Evolutionary conservation across 2,888 invertebrate species (phyloP).

Genomic region (Epistrophe eligans): DNA sequence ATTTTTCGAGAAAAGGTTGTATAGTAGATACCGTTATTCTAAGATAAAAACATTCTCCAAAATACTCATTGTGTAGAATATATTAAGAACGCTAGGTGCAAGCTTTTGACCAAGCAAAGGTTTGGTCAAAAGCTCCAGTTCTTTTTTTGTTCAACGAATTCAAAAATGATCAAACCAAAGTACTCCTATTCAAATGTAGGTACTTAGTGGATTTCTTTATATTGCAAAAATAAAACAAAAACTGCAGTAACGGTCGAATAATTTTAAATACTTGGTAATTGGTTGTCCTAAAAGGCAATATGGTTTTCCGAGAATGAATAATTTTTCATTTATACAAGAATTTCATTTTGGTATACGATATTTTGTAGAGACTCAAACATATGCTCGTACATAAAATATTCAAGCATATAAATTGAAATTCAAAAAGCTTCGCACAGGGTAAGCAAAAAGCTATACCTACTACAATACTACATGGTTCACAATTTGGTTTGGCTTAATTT

Average conservation of each 20-base stretch:
- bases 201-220: no score
- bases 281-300: not conserved
- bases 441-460: not conserved
- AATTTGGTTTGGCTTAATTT: constrained; percentile 2
- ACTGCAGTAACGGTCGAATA: not conserved
- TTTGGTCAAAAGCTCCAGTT: no score
- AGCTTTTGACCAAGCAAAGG: no score
- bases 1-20: no score
- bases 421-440: not conserved
- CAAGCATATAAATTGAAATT: not conserved
- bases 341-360: not conserved
- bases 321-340: not conserved
- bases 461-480: not conserved
- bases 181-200: no score
- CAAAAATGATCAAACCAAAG: no score
- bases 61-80: no score
- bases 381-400: not conserved
- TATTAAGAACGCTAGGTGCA: no score
- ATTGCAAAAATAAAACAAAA: not conserved
- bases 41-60: no score
- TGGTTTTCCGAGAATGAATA: not conserved
- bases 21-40: no score
- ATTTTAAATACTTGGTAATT: not conserved
- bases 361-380: not conserved
- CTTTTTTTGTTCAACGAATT: no score